These are phyloP conservation scores for Perizoma flavofasciatum DNA, from an alignment of 2,888 invertebrate species.

Conservation along the genomic window DNA sequence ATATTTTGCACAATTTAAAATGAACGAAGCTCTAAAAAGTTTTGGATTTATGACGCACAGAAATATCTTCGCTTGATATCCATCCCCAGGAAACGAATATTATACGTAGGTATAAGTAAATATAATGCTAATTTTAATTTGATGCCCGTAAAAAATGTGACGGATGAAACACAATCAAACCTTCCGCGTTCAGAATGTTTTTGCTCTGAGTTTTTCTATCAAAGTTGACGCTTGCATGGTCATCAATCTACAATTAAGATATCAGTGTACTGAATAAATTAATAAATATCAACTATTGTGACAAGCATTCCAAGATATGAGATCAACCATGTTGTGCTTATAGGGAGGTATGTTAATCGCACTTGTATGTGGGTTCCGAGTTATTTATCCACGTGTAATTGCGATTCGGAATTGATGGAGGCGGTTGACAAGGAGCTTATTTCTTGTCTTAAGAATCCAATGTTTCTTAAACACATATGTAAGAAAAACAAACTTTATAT, in stretches of 20 bases:
- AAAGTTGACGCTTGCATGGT: conserved; percentile 49
- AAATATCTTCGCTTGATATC: conserved; percentile 1
- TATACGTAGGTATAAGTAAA: conserved; percentile 7
- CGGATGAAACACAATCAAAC: conserved; percentile 44
- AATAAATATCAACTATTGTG: conserved; percentile 47
- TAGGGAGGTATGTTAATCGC: conserved; percentile 31
- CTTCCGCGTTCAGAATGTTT: conserved; percentile 52
- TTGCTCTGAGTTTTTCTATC: conserved; percentile 43
- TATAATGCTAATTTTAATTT: conserved; percentile 37
- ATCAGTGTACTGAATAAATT: conserved; percentile 59
- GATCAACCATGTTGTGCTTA: conserved; percentile 51
- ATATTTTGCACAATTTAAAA: no score
- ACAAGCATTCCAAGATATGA: conserved; percentile 65
- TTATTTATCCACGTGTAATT: conserved; percentile 48
- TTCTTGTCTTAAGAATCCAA: conserved; percentile 16
- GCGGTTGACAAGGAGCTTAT: conserved; percentile 29
- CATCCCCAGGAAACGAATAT: conserved; percentile 34
- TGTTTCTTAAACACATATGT: conserved; percentile 5
- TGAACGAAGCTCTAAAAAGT: neutral
- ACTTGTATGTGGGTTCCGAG: conserved; percentile 48
- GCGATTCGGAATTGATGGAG: conserved; percentile 38
- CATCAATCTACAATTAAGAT: conserved; percentile 69
- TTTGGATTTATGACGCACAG: neutral
- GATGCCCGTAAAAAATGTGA: conserved; percentile 39
- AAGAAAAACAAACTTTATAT: neutral